Percentiles rank a stretch among this genome's conserved stretches.
These are phyloP conservation scores for Vanacampus margaritifer DNA, from an alignment of 2,113 vertebrate genomes.

Conservation along the genomic window DNA sequence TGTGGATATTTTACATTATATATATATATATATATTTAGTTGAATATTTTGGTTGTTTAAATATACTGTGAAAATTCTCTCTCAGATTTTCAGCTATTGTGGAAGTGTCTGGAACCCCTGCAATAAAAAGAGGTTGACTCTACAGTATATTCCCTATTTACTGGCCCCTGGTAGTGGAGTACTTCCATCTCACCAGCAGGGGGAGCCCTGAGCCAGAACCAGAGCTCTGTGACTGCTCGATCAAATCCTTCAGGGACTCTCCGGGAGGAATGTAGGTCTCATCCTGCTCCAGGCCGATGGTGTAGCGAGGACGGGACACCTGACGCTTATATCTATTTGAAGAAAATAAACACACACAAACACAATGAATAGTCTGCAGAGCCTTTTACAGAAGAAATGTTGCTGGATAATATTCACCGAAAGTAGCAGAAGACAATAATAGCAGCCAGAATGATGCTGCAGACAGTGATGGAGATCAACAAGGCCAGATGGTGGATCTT, in stretches of 20 bases:
- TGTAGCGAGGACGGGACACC: slow-evolving; percentile 84
- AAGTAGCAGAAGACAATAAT: slow-evolving; percentile 92
- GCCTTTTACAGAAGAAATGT: background rate
- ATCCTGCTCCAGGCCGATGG: slow-evolving; percentile 89
- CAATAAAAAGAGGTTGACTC: background rate
- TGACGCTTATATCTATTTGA: slow-evolving; percentile 81
- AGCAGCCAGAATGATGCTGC: slow-evolving; percentile 82
- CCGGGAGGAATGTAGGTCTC: slow-evolving; percentile 90
- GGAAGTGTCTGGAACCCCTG: no score
- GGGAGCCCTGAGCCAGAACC: slow-evolving; percentile 97
- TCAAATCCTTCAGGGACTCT: slow-evolving; percentile 91
- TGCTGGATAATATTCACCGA: slow-evolving; percentile 72
- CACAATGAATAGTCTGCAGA: background rate
- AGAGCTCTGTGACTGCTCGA: slow-evolving; percentile 95
- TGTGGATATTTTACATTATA: no score
- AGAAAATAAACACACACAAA: background rate
- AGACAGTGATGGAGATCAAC: slow-evolving; percentile 85
- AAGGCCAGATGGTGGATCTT: slow-evolving; percentile 86
- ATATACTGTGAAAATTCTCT: no score
- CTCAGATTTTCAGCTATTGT: no score
- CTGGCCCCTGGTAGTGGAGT: background rate
- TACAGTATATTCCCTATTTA: background rate
- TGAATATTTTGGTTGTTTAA: no score
- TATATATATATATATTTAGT: no score
- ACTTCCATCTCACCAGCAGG: slow-evolving; percentile 84